These are phyloP conservation scores for Cataglyphis cursor DNA, from an alignment of 2,888 invertebrate species.

Conservation along the genomic window DNA sequence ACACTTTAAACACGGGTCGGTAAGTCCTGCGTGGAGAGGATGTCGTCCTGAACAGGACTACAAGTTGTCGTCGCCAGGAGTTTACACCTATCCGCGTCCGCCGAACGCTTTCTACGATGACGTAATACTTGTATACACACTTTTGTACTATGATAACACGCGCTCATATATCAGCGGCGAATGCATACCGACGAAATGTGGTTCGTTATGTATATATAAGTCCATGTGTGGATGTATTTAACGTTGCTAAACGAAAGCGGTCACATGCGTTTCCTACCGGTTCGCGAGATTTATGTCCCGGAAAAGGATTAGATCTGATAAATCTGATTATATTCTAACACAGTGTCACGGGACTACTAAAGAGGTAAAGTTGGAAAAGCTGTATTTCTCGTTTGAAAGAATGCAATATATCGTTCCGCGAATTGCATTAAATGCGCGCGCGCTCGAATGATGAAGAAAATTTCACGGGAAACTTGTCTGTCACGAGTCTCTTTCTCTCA, in stretches of 20 bases:
- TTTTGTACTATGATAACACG: conserved; percentile 58
- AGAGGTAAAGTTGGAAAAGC: not conserved
- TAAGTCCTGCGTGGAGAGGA: conserved; percentile 10
- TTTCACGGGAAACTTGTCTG: conserved; percentile 54
- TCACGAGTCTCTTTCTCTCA: conserved; percentile 17
- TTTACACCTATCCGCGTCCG: conserved; percentile 50
- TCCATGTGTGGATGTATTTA: conserved; percentile 36
- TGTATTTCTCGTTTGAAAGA: conserved; percentile 13
- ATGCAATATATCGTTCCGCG: conserved; percentile 43
- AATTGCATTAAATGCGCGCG: conserved; percentile 57
- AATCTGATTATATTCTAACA: conserved; percentile 21
- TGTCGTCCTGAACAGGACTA: conserved; percentile 7
- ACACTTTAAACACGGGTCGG: conserved; percentile 15
- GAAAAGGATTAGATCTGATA: conserved; percentile 60
- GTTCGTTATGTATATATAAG: conserved; percentile 43
- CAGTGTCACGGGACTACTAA: not conserved
- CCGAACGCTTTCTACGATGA: conserved; percentile 60
- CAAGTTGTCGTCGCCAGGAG: conserved; percentile 16
- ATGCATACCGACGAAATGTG: conserved; percentile 21
- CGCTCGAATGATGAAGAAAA: conserved; percentile 52
- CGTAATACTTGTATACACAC: conserved; percentile 55
- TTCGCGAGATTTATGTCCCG: conserved; percentile 53
- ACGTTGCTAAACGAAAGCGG: conserved; percentile 48
- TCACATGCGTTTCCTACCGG: conserved; percentile 36
- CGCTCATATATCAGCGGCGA: conserved; percentile 29